Conservation (phyloP, 2,113 vertebrate species). For the Lontra canadensis region DNA sequence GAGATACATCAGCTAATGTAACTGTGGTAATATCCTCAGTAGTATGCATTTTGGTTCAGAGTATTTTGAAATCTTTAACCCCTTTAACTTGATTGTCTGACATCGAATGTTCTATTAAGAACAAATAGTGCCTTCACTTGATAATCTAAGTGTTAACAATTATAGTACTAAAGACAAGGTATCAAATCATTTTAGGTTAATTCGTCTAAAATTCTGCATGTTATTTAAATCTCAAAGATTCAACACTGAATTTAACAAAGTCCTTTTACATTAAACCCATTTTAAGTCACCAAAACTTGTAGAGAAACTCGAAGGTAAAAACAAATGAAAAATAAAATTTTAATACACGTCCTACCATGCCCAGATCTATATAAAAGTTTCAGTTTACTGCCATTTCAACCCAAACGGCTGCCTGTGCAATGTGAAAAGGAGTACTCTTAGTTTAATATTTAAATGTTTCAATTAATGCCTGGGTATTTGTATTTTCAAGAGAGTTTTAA, state of each 20-base stretch:
- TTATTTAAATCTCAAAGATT: not conserved
- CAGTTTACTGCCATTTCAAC: not conserved
- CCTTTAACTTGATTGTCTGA: not conserved
- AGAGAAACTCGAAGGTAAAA: not conserved
- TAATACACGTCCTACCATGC: not conserved
- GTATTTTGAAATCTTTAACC: not conserved
- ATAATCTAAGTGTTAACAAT: not conserved
- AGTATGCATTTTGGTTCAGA: not conserved
- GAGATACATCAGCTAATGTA: not conserved
- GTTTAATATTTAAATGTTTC: constrained; percentile 5
- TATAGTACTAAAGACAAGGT: not conserved
- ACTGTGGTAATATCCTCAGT: not conserved
- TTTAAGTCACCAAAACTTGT: not conserved
- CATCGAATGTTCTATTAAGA: not conserved
- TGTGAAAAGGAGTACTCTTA: not conserved
- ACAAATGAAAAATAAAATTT: not conserved
- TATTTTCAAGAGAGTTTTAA: not conserved
- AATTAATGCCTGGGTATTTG: not conserved
- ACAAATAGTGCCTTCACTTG: not conserved
- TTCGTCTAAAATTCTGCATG: not conserved
- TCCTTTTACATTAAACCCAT: not conserved
- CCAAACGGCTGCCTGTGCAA: not conserved
- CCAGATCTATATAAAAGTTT: not conserved
- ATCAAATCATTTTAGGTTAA: not conserved
- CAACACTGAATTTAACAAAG: not conserved